Evolutionary conservation across 1,140 invertebrate species (phyloP).

Genomic region (Bombus polaris): DNA sequence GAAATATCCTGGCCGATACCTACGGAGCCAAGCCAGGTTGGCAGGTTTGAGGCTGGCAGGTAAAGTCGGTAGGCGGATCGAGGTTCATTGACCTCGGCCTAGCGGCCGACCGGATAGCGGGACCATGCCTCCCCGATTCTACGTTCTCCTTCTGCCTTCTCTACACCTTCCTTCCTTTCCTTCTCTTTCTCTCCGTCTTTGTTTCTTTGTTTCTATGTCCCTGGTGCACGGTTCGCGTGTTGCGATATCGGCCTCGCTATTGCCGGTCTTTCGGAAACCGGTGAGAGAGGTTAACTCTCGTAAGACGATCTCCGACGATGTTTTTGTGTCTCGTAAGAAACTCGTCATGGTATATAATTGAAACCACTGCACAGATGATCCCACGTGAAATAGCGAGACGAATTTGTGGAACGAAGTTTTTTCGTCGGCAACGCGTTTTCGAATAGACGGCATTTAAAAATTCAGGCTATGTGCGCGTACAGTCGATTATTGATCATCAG

Average conservation of each 20-base stretch:
- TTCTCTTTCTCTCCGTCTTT: not conserved
- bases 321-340: not conserved
- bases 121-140: conserved; percentile 74
- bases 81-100: conserved; percentile 80
- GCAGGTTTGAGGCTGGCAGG: conserved; percentile 73
- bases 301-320: not conserved
- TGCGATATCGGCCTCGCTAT: not conserved
- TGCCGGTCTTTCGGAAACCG: not conserved
- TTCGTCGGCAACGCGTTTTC: not conserved
- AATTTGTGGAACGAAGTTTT: not conserved
- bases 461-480: too few relatives aligned
- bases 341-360: not conserved
- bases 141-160: conserved; percentile 38
- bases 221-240: conserved; percentile 10
- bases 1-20: conserved; percentile 39
- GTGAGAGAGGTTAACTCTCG: not conserved
- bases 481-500: too few relatives aligned
- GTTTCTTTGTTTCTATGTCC: conserved; percentile 30
- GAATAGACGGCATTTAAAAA: not conserved
- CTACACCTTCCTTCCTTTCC: conserved; percentile 7
- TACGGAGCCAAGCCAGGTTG: conserved; percentile 33
- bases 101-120: conserved; percentile 81
- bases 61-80: conserved; percentile 79
- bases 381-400: not conserved
- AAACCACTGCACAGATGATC: too few relatives aligned